Conservation (phyloP, 2,888 invertebrate genomes). For the Ametastegia equiseti region DNA sequence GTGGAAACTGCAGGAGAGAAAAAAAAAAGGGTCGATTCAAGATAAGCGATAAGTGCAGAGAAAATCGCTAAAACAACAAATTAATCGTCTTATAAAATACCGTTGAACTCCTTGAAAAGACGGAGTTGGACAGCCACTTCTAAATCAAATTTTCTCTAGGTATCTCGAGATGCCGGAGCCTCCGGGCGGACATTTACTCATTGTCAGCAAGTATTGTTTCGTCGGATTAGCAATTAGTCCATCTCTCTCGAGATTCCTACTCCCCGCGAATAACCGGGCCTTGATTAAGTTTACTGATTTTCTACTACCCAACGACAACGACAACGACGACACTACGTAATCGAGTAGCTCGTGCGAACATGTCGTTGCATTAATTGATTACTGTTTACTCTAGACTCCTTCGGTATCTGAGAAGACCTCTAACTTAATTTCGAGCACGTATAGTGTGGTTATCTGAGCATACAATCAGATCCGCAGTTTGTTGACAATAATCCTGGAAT, state of each 20-base stretch:
- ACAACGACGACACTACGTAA: too few species aligned
- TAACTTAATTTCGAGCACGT: slow-evolving; percentile 24
- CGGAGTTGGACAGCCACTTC: not conserved
- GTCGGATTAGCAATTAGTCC: slow-evolving; percentile 39
- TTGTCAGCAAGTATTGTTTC: slow-evolving; percentile 41
- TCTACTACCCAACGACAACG: slow-evolving; percentile 18
- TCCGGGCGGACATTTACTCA: not conserved
- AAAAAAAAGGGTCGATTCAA: not conserved
- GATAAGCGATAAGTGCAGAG: not conserved
- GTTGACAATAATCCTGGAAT: not conserved
- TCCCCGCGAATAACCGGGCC: not conserved
- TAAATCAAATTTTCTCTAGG: slow-evolving; percentile 9
- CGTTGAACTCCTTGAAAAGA: not conserved
- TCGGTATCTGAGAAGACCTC: not conserved
- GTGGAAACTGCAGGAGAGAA: not conserved
- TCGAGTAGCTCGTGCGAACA: not conserved
- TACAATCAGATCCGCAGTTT: slow-evolving; percentile 6
- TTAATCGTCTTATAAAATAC: slow-evolving; percentile 16
- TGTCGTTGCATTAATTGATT: slow-evolving; percentile 36
- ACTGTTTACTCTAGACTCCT: slow-evolving; percentile 15
- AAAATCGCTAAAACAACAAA: slow-evolving; percentile 7
- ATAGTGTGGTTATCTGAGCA: not conserved
- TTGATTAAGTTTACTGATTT: slow-evolving; percentile 3
- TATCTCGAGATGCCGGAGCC: slow-evolving; percentile 5
- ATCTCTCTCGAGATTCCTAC: not conserved